Evolutionary conservation across 2,113 vertebrate genomes (phyloP).

Genomic region (Xiphophorus hellerii): DNA sequence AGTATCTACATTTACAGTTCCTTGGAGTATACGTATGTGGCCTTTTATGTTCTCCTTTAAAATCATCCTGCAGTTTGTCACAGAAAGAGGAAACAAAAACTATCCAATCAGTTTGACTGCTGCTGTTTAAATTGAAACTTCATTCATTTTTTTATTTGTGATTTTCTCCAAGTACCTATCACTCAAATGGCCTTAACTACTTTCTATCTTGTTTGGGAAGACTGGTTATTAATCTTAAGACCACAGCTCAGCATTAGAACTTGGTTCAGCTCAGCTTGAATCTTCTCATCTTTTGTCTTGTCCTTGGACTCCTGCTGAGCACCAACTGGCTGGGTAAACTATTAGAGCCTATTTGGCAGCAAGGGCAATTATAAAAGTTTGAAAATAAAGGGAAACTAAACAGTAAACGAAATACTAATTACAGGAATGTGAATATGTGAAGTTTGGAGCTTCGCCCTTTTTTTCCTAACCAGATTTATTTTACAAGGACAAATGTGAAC

Average conservation of each 20-base stretch:
- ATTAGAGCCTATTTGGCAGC: constrained; percentile 17
- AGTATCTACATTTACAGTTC: neutral
- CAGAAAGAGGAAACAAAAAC: neutral
- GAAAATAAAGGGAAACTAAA: neutral
- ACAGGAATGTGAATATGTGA: neutral
- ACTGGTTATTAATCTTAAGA: constrained; percentile 20
- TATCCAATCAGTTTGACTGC: neutral
- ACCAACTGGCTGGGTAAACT: constrained; percentile 33
- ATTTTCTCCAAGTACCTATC: neutral
- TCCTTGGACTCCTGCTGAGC: constrained; percentile 41
- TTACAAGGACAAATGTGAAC: neutral
- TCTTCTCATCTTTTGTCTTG: constrained; percentile 13
- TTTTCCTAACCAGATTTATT: constrained; percentile 9
- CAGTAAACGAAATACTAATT: neutral
- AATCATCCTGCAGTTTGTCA: neutral
- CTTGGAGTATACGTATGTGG: neutral
- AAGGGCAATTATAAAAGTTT: neutral
- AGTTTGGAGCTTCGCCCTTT: constrained; percentile 2
- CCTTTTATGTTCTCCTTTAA: neutral
- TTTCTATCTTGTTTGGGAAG: neutral
- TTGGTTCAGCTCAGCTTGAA: constrained; percentile 15
- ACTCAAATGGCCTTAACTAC: neutral
- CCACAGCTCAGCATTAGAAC: neutral
- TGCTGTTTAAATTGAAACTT: neutral
- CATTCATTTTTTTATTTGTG: neutral